These are phyloP conservation scores for Cricetomys ansorgei DNA, from an alignment of 2,113 vertebrate genomes.

Conservation along the genomic window DNA sequence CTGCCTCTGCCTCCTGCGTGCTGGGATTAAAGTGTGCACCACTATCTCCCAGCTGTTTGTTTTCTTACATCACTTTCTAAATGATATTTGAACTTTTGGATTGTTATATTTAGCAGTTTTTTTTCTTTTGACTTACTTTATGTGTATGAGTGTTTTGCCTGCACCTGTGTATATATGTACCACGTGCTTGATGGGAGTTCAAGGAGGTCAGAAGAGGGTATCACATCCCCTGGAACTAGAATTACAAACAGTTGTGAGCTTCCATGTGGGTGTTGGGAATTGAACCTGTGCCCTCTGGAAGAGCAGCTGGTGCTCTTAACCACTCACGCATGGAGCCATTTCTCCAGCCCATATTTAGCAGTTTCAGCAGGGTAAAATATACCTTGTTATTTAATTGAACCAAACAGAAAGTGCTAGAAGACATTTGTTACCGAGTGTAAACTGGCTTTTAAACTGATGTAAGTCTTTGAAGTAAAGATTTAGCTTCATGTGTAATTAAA, in stretches of 20 bases:
- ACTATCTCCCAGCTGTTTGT: neutral
- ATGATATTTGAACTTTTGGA: neutral
- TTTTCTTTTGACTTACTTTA: neutral
- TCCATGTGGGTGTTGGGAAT: neutral
- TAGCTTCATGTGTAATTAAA: neutral
- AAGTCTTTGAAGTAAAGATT: constrained; percentile 39
- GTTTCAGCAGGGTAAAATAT: constrained; percentile 14
- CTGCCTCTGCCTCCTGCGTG: neutral
- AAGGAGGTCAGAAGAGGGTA: neutral
- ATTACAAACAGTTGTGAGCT: neutral
- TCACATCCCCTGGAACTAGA: neutral
- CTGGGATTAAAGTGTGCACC: neutral
- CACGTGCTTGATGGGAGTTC: neutral
- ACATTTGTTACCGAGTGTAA: neutral
- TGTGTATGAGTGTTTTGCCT: too few species aligned
- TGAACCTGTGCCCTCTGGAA: neutral
- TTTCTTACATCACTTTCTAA: neutral
- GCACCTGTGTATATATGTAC: fast-evolving
- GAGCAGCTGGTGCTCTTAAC: neutral
- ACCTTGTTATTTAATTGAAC: neutral
- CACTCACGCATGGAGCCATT: neutral
- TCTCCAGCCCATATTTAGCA: neutral
- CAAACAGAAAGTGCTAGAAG: neutral
- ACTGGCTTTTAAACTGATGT: too few species aligned
- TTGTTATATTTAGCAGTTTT: constrained; percentile 19